Conservation (phyloP, 2,797 vertebrate species). For the Galagoides demidoff region DNA sequence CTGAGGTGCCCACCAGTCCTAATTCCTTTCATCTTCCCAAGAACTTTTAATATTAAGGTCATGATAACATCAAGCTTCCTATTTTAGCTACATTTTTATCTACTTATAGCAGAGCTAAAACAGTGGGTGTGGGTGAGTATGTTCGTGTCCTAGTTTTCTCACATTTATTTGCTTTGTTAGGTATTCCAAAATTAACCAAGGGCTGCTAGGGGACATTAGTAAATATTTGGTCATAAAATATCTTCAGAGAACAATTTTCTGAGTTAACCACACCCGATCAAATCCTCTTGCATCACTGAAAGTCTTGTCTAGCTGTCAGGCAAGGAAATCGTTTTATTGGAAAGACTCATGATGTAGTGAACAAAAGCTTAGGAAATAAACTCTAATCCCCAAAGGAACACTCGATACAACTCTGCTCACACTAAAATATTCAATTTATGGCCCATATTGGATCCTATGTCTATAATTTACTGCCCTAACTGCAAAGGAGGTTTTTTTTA, state of each 20-base stretch:
- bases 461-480: conserved; percentile 81
- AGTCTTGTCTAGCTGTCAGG: conserved; percentile 58
- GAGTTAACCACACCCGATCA: conserved; percentile 36
- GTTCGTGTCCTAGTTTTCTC: not conserved
- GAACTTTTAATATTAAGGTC: not conserved
- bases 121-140: no score
- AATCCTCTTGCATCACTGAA: not conserved
- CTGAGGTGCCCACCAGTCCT: not conserved
- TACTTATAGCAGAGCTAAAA: not conserved
- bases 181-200: conserved; percentile 64
- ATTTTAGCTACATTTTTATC: not conserved
- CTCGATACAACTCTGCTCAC: conserved; percentile 63
- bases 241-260: conserved; percentile 42
- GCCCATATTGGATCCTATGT: conserved; percentile 68
- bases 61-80: not conserved
- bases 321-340: conserved; percentile 62
- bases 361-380: conserved; percentile 81
- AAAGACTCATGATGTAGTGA: conserved; percentile 72
- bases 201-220: conserved; percentile 43
- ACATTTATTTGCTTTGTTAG: conserved; percentile 28
- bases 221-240: conserved; percentile 52
- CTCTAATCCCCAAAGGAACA: conserved; percentile 81
- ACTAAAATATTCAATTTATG: conserved; percentile 81
- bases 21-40: not conserved
- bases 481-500: conserved; percentile 73